Evolutionary conservation across 2,888 invertebrate genomes (phyloP), one percentile per base, ranked within the genome.

Genomic region (Patella depressa): DNA sequence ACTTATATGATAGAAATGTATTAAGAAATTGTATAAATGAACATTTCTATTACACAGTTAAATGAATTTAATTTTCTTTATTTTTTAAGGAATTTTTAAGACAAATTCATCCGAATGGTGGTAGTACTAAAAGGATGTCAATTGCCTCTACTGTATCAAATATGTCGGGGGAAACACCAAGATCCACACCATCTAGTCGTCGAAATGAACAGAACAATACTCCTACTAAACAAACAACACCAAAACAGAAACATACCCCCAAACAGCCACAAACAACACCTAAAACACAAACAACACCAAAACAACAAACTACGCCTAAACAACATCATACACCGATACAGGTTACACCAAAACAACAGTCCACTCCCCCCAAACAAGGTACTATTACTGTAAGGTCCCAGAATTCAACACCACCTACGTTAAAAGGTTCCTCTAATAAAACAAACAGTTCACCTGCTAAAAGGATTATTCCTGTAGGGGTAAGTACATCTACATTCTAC

Each of bases 81-180:
- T 59, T 72, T 73, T 81, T 75, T 11, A 74, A 89, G 89, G 88
- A 87, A 79, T 89, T 89, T 75, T 78, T 88, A 76, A 78, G 82
- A 14, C 86, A 88, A 70, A 79, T 88, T 53, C 82, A 84, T 17
- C 89, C 89, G 5, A 80, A 85, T 11, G 81, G 45, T 34, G 78
- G 82, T 34, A 84, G 84, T 73, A 80, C 85, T 45, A 79, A 84
- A 7, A 79, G 89, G 53, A 81, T 87, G 81, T 86, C 84, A 53
- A 84, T 88, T 79, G 87, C 85, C 1, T 88, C 88, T 2, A 82
- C 84, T 70, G 82, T 85, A n/a, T 87, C 88, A 7, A 78, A 86
- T 9, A 83, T 86, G 70, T 84, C 86, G 5, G 81, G 79, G 53
- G 81, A 74, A 69, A 72, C 78, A 57, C 77, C 79, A 57, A 78